Percentiles rank a stretch among this genome's conserved stretches.
These are phyloP conservation scores for Mesodorylaimus sp. DNA, from an alignment of 2,888 invertebrate genomes.

Conservation along the genomic window DNA sequence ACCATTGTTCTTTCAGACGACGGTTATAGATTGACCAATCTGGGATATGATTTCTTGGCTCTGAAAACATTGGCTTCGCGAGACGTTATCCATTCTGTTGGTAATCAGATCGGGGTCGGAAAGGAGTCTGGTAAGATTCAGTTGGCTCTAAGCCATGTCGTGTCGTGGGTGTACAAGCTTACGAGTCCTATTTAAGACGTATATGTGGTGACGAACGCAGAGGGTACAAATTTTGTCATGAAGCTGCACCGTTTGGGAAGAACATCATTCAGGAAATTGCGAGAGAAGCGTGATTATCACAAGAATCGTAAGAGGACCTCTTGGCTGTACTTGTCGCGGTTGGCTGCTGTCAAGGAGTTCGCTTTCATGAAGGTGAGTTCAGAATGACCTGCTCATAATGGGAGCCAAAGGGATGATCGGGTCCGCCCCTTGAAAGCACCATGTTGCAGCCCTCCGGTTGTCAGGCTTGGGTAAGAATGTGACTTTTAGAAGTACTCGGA, in stretches of 20 bases:
- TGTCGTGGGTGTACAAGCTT: background rate
- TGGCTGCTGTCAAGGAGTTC: slow-evolving; percentile 91
- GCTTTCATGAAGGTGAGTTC: slow-evolving; percentile 63
- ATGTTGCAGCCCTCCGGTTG: too few species aligned
- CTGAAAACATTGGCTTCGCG: slow-evolving; percentile 64
- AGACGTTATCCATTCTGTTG: slow-evolving; percentile 59
- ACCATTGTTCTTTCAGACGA: slow-evolving; percentile 47
- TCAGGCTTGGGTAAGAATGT: too few species aligned
- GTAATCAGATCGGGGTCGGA: slow-evolving; percentile 95
- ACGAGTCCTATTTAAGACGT: slow-evolving; percentile 54
- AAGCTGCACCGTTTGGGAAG: slow-evolving; percentile 66
- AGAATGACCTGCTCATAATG: background rate
- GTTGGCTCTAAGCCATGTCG: slow-evolving; percentile 9
- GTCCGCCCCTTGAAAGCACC: too few species aligned
- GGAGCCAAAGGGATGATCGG: too few species aligned
- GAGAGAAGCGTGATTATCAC: slow-evolving; percentile 89
- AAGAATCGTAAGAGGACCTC: slow-evolving; percentile 67
- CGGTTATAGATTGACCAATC: slow-evolving; percentile 82
- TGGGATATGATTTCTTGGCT: slow-evolving; percentile 90
- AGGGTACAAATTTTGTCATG: slow-evolving; percentile 59
- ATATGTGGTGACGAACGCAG: slow-evolving; percentile 64
- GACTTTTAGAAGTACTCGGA: too few species aligned
- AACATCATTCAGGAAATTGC: slow-evolving; percentile 83
- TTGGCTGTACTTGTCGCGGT: slow-evolving; percentile 86
- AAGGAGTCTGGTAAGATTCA: slow-evolving; percentile 66